These are phyloP conservation scores for Chlorops oryzae DNA, from an alignment of 1,140 invertebrate genomes.

Conservation along the genomic window DNA sequence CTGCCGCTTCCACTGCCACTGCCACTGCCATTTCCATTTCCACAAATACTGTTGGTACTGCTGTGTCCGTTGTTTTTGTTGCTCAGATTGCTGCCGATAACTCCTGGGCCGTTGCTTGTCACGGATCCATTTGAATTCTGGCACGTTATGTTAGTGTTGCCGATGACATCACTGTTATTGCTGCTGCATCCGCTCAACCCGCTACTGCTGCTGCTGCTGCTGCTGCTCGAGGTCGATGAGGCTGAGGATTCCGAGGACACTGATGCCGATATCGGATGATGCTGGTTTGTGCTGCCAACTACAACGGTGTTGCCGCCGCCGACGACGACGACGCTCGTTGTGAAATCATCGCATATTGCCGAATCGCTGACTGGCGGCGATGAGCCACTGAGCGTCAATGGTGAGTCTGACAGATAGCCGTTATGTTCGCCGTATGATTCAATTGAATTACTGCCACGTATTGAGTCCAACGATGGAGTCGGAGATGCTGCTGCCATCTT, in stretches of 20 bases:
- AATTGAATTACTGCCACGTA: slow-evolving; percentile 80
- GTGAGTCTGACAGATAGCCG: slow-evolving; percentile 59
- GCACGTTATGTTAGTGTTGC: no score
- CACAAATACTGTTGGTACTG: no score
- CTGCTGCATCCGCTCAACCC: slow-evolving; percentile 39
- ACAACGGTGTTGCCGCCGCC: slow-evolving; percentile 26
- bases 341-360: slow-evolving; percentile 65
- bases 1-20: slow-evolving; percentile 14
- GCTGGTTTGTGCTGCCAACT: slow-evolving; percentile 35
- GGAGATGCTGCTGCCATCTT: slow-evolving; percentile 63
- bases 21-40: no score
- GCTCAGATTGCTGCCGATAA: slow-evolving; percentile 38
- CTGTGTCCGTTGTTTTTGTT: background rate
- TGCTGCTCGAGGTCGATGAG: slow-evolving; percentile 33
- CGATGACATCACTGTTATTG: background rate
- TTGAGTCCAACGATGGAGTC: slow-evolving; percentile 84
- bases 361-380: slow-evolving; percentile 74
- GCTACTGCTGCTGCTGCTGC: slow-evolving; percentile 36
- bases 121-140: no score
- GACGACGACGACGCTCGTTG: slow-evolving; percentile 24
- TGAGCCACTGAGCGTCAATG: slow-evolving; percentile 72
- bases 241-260: slow-evolving; percentile 37
- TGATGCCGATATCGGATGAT: slow-evolving; percentile 42
- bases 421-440: slow-evolving; percentile 67
- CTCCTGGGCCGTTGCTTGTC: slow-evolving; percentile 32